Evolutionary conservation across 2,113 vertebrate species (phyloP), one percentile per base, ranked within the genome.

Genomic region (Ptilonorhynchus violaceus): DNA sequence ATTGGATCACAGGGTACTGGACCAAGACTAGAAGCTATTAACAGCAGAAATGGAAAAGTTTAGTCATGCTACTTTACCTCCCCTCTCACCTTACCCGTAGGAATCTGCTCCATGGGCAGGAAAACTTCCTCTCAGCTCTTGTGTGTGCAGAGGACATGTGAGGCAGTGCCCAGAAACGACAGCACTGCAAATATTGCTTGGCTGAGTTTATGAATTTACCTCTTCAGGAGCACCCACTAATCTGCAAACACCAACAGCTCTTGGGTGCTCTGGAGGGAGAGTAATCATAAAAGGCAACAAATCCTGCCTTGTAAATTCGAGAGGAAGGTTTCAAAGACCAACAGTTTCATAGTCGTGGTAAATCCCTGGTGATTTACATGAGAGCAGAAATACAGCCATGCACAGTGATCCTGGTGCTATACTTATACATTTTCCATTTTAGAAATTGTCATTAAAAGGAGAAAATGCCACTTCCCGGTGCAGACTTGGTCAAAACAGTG

Each of bases 21-120:
- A 96, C 72, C 88, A 85, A 75, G 82, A 94, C 90, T 63, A 93
- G 89, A 90, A 93, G 64, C 75, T 85, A 93, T 94, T 95, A 94
- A 72, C 58, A 83, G 91, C 41, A 91, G 84, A 89, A 96, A 91
- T 89, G 47, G 86, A 59, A 93, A 88, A 89, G 84, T 89, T 96
- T 74, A 52, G 87, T 89, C 59, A 70, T 60, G 92, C 64, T 64
- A 5, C 91, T 66, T 69, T 59, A 74, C 79, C 39, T 88, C 37
- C 53, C 28, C 63, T 73, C 79, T 88, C 72, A 79, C 85, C 55
- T 80, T 30, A 76, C 87, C 84, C 80, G 39, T 44, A 55, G 74
- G 50, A 72, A 69, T 46, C 67, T 60, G 63, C 28, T 89, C 73
- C 41, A 11, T 13, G 50, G 74, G 24, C 87, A 85, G 93, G 84